Conservation (phyloP, 1,140 invertebrate genomes). For the Potamilus streckersoni region DNA sequence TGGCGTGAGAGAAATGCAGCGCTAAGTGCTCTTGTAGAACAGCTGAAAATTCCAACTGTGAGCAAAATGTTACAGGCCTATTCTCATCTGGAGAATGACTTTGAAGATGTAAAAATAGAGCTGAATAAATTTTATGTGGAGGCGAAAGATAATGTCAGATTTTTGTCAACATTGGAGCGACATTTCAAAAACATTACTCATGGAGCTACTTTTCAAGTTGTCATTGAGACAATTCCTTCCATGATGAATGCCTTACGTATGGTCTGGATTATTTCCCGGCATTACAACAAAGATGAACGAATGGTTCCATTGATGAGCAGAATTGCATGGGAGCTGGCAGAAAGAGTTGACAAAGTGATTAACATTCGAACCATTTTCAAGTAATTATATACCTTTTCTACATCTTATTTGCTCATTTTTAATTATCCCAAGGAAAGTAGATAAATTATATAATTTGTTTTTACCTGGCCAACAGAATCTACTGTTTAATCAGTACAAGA, state of each 20-base stretch:
- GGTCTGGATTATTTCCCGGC: constrained; percentile 69
- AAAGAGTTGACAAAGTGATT: constrained; percentile 81
- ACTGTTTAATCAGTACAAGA: too few species aligned
- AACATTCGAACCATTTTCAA: constrained; percentile 79
- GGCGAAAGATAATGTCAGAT: constrained; percentile 85
- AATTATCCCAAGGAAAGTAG: too few species aligned
- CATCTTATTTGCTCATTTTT: too few species aligned
- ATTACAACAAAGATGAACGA: constrained; percentile 74
- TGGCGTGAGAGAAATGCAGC: constrained; percentile 84
- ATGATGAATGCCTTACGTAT: constrained; percentile 81
- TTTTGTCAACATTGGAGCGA: constrained; percentile 82
- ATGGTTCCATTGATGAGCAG: constrained; percentile 84
- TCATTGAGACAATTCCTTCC: constrained; percentile 77
- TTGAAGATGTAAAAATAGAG: constrained; percentile 72
- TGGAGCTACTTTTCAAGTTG: constrained; percentile 76
- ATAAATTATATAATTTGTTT: too few species aligned
- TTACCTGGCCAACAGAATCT: too few species aligned
- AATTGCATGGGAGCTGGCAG: constrained; percentile 83
- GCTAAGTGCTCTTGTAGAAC: constrained; percentile 82
- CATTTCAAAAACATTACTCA: constrained; percentile 85
- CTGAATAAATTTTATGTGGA: constrained; percentile 79
- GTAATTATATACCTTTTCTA: constrained; percentile 61
- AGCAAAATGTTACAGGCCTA: constrained; percentile 74
- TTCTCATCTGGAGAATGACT: constrained; percentile 64
- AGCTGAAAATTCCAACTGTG: constrained; percentile 80